Percentiles rank a stretch among this genome's conserved stretches.
Conservation (phyloP, 2,113 vertebrate species). For the Prunella himalayana region DNA sequence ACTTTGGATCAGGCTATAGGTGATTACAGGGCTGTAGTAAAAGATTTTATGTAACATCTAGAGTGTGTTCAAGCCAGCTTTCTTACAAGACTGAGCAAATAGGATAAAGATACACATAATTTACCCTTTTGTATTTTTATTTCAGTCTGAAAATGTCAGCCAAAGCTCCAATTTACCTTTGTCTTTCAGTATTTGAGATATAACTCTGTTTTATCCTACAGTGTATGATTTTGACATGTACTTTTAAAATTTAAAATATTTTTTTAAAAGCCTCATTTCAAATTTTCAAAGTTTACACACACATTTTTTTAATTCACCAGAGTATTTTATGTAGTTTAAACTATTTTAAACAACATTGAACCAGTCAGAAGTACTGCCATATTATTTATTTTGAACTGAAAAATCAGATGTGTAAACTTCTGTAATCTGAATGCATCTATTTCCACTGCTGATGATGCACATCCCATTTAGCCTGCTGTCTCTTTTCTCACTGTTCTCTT, state of each 20-base stretch:
- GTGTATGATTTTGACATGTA: not conserved
- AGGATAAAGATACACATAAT: not conserved
- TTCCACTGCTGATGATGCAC: not conserved
- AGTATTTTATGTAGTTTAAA: not conserved
- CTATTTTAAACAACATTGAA: not conserved
- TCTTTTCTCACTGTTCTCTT: not conserved
- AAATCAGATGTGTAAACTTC: not conserved
- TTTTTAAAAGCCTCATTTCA: not conserved
- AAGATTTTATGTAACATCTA: not conserved
- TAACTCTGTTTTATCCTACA: not conserved
- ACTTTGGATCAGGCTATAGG: not conserved
- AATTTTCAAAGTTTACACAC: not conserved
- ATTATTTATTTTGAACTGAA: not conserved
- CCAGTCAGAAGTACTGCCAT: not conserved
- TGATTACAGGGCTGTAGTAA: not conserved
- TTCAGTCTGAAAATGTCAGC: not conserved
- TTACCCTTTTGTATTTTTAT: not conserved
- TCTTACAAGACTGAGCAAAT: not conserved
- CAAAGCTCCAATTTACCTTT: not conserved
- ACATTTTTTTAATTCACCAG: not conserved
- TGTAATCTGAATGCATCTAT: not conserved
- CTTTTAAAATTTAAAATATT: not conserved
- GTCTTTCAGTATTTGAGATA: not conserved
- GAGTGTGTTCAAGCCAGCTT: not conserved
- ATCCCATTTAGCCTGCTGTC: rapidly evolving